phyloP scores from a whole-genome alignment of 2,113 vertebrate species.

The Urocynchramus pylzowi region DNA sequence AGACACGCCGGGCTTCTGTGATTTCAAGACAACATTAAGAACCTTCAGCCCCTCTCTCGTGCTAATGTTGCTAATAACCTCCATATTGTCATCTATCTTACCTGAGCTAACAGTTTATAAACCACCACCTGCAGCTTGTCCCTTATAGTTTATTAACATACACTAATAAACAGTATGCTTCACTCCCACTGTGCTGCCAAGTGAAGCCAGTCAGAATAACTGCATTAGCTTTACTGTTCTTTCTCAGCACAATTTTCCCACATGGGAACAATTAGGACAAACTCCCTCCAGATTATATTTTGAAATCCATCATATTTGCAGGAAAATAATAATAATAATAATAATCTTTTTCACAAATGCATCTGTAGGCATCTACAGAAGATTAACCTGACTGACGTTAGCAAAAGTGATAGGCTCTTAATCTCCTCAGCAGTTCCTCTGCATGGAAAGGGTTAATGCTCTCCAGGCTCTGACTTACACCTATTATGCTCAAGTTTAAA shows the following conservation, averaged over 20 bases:
- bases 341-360: neutral
- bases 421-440: neutral
- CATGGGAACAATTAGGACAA: constrained; percentile 76
- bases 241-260: constrained; percentile 72
- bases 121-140: constrained; percentile 42
- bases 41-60: neutral
- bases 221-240: constrained; percentile 59
- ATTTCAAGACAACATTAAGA: neutral
- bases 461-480: constrained; percentile 46
- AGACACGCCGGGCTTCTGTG: rapidly evolving
- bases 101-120: constrained; percentile 52
- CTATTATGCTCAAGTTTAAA: constrained; percentile 76
- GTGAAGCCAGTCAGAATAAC: constrained; percentile 56
- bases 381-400: neutral
- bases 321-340: constrained; percentile 41
- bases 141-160: constrained; percentile 72
- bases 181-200: constrained; percentile 49
- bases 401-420: neutral
- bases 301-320: constrained; percentile 64
- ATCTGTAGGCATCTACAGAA: neutral
- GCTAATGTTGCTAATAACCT: neutral
- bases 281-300: constrained; percentile 75
- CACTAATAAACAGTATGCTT: constrained; percentile 66
- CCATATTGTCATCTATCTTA: constrained; percentile 3
- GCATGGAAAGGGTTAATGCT: constrained; percentile 13